Evolutionary conservation across 1,140 invertebrate genomes (phyloP).

Genomic region (Aphaenogaster ashmeadi): DNA sequence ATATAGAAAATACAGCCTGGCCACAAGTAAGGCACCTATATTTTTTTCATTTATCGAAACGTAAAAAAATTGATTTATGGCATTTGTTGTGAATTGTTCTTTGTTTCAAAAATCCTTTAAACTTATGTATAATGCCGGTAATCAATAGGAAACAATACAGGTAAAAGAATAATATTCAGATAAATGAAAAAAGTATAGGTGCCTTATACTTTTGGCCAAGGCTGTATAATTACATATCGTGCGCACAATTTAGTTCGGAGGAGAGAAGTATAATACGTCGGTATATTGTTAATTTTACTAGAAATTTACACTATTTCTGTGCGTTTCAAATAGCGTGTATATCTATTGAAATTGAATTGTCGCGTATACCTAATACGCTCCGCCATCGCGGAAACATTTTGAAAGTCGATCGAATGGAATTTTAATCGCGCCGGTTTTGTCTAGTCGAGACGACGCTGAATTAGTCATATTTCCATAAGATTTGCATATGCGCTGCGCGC

Average conservation of each 20-base stretch:
- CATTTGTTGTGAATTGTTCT: too few relatives aligned
- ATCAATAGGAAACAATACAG: too few relatives aligned
- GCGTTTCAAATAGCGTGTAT: background rate
- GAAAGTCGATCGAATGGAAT: constrained; percentile 44
- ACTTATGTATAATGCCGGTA: too few relatives aligned
- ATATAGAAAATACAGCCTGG: background rate
- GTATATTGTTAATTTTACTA: background rate
- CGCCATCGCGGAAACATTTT: constrained; percentile 37
- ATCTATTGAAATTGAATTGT: constrained; percentile 38
- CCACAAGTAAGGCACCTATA: too few relatives aligned
- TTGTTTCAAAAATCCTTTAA: too few relatives aligned
- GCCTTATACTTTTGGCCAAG: too few relatives aligned
- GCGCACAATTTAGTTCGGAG: background rate
- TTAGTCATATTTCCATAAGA: constrained; percentile 53
- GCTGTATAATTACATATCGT: too few relatives aligned
- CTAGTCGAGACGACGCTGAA: constrained; percentile 39
- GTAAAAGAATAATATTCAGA: too few relatives aligned
- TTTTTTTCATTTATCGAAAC: too few relatives aligned
- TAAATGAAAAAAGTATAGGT: too few relatives aligned
- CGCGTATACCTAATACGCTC: constrained; percentile 30
- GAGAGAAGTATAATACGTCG: background rate
- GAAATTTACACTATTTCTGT: background rate
- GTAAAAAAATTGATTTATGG: too few relatives aligned
- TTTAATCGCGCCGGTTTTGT: constrained; percentile 48
- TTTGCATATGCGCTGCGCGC: constrained; percentile 28